Evolutionary conservation across 2,888 invertebrate genomes (phyloP), one percentile per base, ranked within the genome.

Genomic region (Chromoteleia sp.): DNA sequence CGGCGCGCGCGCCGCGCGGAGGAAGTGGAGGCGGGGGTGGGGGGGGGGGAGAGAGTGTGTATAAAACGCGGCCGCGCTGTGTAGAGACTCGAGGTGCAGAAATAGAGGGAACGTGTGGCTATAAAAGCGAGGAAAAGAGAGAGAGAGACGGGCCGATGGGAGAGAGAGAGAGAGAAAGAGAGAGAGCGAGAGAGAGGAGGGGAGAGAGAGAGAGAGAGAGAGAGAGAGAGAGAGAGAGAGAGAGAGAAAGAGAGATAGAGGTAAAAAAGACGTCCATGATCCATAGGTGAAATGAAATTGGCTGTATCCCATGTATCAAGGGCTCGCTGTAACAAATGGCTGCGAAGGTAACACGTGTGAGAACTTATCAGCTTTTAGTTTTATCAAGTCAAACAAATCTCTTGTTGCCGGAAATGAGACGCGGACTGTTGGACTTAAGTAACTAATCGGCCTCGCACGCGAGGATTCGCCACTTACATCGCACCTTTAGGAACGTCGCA

Each of bases 301-400:
- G 71, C 36, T 78, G 82, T 82, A 82, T 79, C 76, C 73, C 73
- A 79, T 82, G 79, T 80, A 82, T 82, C 82, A 82, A 82, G 79
- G 73, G 76, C 78, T 82, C 67, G 65, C 30, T 50, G 59, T 83
- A 79, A 83, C 76, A 80, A 83, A 83, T 83, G 73, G 74, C 82
- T 45, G 70, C 45, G 68, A 80, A 79, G 63, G 56, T 54, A 83
- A 83, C 79, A 83, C 82, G 76, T 83, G 82, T 83, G 82, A 83
- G 65, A 83, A 83, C 77, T 83, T 80, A 83, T 83, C 83, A 83
- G 83, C 83, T 83, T 80, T 80, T 83, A 83, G 83, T 83, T 83
- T 83, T 83, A 83, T 83, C 77, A 70, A 83, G 83, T 83, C 80
- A 83, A 83, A 80, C 83, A 83, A 83, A 83, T 83, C 80, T 83